phyloP scores from a whole-genome alignment of 2,113 vertebrate species.

The Hylia prasina region DNA sequence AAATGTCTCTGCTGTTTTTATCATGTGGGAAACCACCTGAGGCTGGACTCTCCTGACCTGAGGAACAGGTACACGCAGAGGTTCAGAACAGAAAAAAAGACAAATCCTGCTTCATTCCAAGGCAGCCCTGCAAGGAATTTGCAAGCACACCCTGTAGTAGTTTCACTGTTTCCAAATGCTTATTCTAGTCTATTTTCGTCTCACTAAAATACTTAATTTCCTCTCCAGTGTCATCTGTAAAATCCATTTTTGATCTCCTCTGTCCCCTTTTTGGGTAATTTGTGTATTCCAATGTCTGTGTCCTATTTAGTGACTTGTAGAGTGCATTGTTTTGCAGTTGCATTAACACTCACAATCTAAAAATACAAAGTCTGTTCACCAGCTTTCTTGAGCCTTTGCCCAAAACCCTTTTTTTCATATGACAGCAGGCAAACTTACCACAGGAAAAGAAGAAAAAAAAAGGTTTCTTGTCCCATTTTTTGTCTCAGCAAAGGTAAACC shows the following conservation, averaged over 20 bases:
- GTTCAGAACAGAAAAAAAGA: not conserved
- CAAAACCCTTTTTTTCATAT: not conserved
- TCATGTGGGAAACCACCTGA: not conserved
- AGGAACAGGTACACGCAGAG: not conserved
- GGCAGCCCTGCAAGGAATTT: not conserved
- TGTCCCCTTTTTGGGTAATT: slow-evolving; percentile 39
- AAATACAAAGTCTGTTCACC: slow-evolving; percentile 45
- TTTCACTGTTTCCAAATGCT: slow-evolving; percentile 22
- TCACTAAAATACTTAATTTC: slow-evolving; percentile 41
- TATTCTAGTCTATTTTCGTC: slow-evolving; percentile 14
- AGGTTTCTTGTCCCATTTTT: not conserved
- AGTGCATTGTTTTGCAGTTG: slow-evolving; percentile 43
- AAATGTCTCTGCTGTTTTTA: not conserved
- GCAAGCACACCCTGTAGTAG: not conserved
- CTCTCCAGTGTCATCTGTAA: slow-evolving; percentile 36
- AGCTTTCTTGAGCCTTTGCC: slow-evolving; percentile 25
- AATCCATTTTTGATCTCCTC: slow-evolving; percentile 29
- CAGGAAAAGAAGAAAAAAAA: not conserved
- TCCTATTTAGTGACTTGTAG: slow-evolving; percentile 40
- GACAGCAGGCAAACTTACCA: not conserved
- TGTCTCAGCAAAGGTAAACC: not conserved
- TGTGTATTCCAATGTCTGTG: slow-evolving; percentile 40
- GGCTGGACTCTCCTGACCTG: not conserved
- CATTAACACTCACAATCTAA: slow-evolving; percentile 28
- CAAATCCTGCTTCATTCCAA: not conserved